Conservation (phyloP, 2,888 invertebrate genomes). For the Aethes cnicana region DNA sequence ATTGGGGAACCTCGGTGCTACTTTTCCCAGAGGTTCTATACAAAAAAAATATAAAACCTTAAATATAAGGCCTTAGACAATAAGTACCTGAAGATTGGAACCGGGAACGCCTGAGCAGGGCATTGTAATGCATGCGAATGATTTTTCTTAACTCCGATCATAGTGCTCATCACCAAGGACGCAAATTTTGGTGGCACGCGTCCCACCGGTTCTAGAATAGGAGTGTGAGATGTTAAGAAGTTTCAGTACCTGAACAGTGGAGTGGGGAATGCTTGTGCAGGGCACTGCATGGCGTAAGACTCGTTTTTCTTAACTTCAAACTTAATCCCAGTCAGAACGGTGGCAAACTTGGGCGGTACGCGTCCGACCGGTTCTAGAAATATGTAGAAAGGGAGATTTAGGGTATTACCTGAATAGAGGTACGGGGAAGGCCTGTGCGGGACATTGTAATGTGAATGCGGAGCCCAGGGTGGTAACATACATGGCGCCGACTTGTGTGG, state of each 20-base stretch:
- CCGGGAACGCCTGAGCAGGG: constrained; percentile 86
- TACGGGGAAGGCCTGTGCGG: constrained; percentile 85
- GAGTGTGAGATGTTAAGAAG: constrained; percentile 37
- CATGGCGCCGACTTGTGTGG: constrained; percentile 78
- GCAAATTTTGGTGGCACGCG: constrained; percentile 86
- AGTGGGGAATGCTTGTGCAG: constrained; percentile 86
- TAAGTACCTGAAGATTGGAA: constrained; percentile 83
- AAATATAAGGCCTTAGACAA: constrained; percentile 12
- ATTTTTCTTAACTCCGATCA: constrained; percentile 77
- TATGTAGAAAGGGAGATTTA: constrained; percentile 39
- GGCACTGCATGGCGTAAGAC: constrained; percentile 81
- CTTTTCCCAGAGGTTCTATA: constrained; percentile 82
- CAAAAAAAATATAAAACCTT: constrained; percentile 14
- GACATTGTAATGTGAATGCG: constrained; percentile 85
- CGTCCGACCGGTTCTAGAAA: constrained; percentile 69
- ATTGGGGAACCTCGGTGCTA: constrained; percentile 81
- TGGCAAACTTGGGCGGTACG: constrained; percentile 82
- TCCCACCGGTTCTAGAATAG: constrained; percentile 85
- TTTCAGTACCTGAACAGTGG: constrained; percentile 76
- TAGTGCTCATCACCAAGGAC: constrained; percentile 83
- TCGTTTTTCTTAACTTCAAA: constrained; percentile 77
- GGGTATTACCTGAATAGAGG: constrained; percentile 73
- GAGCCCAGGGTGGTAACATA: constrained; percentile 78
- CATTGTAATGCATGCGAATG: constrained; percentile 82
- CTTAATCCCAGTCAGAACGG: constrained; percentile 77